Base-by-base conservation (phyloP, 2,797 vertebrate species). In the Characodon lateralis region DNA sequence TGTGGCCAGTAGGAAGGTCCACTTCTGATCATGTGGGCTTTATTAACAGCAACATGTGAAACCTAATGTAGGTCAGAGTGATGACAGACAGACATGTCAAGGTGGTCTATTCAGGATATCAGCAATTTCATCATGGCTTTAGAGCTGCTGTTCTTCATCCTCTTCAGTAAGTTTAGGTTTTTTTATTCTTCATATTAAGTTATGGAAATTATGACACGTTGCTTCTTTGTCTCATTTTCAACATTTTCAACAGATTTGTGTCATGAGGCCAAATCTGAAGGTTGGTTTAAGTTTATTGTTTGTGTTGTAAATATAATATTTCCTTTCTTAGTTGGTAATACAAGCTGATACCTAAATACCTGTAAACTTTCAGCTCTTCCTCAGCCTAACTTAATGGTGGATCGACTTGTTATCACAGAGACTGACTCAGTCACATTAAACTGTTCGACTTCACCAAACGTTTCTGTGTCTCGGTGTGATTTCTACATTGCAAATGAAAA, bases 341-440 rank as follows among this genome's bases (percentile, higher is more conserved):
- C 18, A 28, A 8, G 2, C n/a, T 43, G n/a, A 16, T 20, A 74
- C 0, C 5, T 31, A 5, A 56, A n/a, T 61, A 12, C 2, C 18
- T 78, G 18, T 70, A 2, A 51, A 66, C n/a, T 61, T 77, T 65
- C 72, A 89, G 88, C 18, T 24, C 7, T 39, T n/a, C 1, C 0
- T 76, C n/a, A 4, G 58, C 71, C 83, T 43, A 22, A 16, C 0
- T 39, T 88, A 73, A 63, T 5, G 16, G 76, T 80, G 74, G 74
- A 0, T 66, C 7, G 69, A 65, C 0, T 2, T 0, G 3, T 51
- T 56, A 80, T 88, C 63, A 83, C 12, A 74, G 85, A 89, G 59
- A 81, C n/a, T 10, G 83, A 84, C 24, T 70, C 69, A 7, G 81
- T 91, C 48, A 78, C 83, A 35, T 18, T 91, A 35, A 59, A 0